A percentile compares a stretch with the other conserved stretches of the same genome.
These are phyloP conservation scores for Psococerastis gibbosa DNA, from an alignment of 2,888 invertebrate genomes.

Conservation along the genomic window DNA sequence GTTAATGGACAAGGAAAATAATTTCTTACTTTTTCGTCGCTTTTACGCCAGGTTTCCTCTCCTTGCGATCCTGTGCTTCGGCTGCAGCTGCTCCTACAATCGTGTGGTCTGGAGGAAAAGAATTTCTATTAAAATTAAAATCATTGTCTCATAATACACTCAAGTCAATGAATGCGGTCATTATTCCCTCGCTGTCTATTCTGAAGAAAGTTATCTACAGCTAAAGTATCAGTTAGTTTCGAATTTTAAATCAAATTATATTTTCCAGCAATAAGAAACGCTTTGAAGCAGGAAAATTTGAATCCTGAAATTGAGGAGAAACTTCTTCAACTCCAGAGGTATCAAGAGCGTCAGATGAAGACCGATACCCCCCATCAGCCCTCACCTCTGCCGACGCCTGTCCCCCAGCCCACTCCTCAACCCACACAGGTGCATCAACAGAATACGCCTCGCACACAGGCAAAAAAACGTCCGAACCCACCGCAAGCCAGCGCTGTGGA, in stretches of 20 bases:
- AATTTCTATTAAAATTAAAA: no score
- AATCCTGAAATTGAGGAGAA: conserved; percentile 89
- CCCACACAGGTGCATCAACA: conserved; percentile 33
- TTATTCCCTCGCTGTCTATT: no score
- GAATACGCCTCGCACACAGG: conserved; percentile 11
- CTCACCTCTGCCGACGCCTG: conserved; percentile 14
- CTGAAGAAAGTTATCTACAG: no score
- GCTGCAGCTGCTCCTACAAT: no score
- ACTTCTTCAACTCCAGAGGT: conserved; percentile 65
- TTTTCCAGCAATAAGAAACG: conserved; percentile 68
- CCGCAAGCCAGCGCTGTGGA: conserved; percentile 5
- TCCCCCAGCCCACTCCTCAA: conserved; percentile 5
- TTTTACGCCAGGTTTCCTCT: no score
- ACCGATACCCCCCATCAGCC: conserved; percentile 22
- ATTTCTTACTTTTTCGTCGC: no score
- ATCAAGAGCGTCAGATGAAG: conserved; percentile 57
- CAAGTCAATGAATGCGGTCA: no score
- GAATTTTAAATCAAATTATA: no score
- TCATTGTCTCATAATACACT: no score
- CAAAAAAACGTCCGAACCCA: conserved; percentile 12
- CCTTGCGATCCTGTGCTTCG: no score
- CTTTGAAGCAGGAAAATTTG: conserved; percentile 76
- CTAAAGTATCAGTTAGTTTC: conserved; percentile 4
- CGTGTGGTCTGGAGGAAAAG: no score
- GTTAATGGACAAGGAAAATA: no score